Conservation (phyloP, 2,113 vertebrate genomes). For the Channa maculata region DNA sequence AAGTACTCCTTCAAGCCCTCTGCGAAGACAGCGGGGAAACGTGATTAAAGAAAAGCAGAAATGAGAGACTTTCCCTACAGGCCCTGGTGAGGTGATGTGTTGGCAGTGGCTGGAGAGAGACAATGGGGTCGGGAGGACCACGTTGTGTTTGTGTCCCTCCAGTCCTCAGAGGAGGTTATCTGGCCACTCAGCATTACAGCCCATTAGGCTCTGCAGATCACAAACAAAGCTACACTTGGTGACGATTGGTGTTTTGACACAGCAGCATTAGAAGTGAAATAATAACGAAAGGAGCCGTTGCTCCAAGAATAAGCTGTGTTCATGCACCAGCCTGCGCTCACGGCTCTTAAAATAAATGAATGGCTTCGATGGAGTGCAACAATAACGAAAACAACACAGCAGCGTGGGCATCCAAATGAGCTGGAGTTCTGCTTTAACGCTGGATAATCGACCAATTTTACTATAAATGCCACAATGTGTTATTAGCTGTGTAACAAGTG, state of each 20-base stretch:
- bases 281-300: constrained; percentile 49
- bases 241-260: constrained; percentile 53
- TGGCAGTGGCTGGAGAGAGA: constrained; percentile 46
- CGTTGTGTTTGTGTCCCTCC: constrained; percentile 71
- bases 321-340: constrained; percentile 34
- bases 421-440: constrained; percentile 44
- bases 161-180: constrained; percentile 41
- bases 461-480: neutral
- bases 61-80: constrained; percentile 1
- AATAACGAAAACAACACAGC: constrained; percentile 51
- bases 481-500: constrained; percentile 6
- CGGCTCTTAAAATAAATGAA: constrained; percentile 60
- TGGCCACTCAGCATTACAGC: constrained; percentile 42
- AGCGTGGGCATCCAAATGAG: constrained; percentile 14
- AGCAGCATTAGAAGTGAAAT: constrained; percentile 11
- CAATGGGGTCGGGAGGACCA: constrained; percentile 73
- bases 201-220: constrained; percentile 55
- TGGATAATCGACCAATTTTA: constrained; percentile 31
- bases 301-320: constrained; percentile 51
- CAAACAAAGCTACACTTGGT: constrained; percentile 59
- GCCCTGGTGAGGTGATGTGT: constrained; percentile 35
- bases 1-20: constrained; percentile 98
- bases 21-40: constrained; percentile 62
- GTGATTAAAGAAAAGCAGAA: neutral
- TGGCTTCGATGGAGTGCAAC: constrained; percentile 46